These are phyloP conservation scores for Accipiter cooperii DNA, from an alignment of 2,113 vertebrate genomes.

Conservation along the genomic window DNA sequence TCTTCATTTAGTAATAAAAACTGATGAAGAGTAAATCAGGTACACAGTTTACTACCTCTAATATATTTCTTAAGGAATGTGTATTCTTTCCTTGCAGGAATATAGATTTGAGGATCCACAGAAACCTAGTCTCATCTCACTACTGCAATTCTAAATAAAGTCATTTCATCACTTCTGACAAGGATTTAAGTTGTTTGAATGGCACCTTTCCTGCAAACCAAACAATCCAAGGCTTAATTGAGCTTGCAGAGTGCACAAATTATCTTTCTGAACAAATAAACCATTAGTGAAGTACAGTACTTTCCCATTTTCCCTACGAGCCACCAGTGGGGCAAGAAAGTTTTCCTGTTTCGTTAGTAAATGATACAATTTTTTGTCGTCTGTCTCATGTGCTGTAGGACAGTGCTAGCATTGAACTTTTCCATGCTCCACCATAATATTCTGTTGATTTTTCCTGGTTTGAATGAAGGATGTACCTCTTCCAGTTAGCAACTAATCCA, in stretches of 20 bases:
- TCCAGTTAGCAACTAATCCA: neutral
- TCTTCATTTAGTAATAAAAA: neutral
- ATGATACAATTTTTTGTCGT: neutral
- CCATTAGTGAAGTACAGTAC: neutral
- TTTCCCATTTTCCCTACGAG: neutral
- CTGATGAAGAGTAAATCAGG: neutral
- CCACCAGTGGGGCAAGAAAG: neutral
- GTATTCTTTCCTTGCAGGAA: neutral
- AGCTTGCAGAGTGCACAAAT: neutral
- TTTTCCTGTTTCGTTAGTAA: neutral
- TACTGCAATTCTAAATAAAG: neutral
- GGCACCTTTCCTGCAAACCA: neutral
- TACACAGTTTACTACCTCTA: neutral
- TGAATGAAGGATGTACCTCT: neutral
- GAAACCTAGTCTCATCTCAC: neutral
- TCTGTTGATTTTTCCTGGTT: neutral
- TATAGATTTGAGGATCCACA: neutral
- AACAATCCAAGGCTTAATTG: neutral
- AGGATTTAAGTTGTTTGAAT: neutral
- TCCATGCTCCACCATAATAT: neutral
- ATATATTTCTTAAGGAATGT: neutral
- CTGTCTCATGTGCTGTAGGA: neutral
- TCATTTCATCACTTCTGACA: neutral
- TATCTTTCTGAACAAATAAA: neutral
- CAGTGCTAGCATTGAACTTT: neutral